These are phyloP conservation scores for Eristalinus sepulchralis DNA, from an alignment of 2,888 invertebrate species.

Conservation along the genomic window DNA sequence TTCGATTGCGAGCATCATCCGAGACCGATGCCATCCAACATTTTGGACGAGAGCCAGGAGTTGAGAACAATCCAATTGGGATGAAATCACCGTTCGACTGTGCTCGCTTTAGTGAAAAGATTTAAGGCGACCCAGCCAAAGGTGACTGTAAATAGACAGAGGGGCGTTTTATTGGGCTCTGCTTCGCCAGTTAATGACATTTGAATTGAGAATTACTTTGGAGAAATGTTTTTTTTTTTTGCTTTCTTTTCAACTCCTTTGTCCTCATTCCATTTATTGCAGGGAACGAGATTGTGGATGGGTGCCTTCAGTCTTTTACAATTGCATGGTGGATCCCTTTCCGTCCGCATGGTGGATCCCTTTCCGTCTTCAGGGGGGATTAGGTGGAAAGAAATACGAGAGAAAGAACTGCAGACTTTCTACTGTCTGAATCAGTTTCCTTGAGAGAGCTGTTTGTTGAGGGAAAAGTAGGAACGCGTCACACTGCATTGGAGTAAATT, in stretches of 20 bases:
- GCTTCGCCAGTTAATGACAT: constrained; percentile 41
- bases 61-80: constrained; percentile 42
- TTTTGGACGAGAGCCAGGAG: constrained; percentile 56
- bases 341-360: no score
- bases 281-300: no score
- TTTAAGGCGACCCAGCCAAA: constrained; percentile 37
- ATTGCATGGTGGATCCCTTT: no score
- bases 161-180: constrained; percentile 57
- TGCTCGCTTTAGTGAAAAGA: constrained; percentile 40
- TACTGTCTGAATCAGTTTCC: no score
- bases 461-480: no score
- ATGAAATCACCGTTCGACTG: constrained; percentile 47
- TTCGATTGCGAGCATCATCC: constrained; percentile 41
- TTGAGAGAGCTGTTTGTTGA: no score
- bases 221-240: background rate
- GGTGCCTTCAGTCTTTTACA: no score
- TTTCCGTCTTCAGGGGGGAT: no score
- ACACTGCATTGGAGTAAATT: no score
- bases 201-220: constrained; percentile 50
- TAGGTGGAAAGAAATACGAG: no score
- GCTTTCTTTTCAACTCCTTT: background rate
- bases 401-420: no score
- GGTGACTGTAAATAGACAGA: constrained; percentile 51
- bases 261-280: background rate
- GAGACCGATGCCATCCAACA: constrained; percentile 56